Evolutionary conservation across 2,888 invertebrate genomes (phyloP), one percentile per base, ranked within the genome.

Genomic region (Myathropa florea): DNA sequence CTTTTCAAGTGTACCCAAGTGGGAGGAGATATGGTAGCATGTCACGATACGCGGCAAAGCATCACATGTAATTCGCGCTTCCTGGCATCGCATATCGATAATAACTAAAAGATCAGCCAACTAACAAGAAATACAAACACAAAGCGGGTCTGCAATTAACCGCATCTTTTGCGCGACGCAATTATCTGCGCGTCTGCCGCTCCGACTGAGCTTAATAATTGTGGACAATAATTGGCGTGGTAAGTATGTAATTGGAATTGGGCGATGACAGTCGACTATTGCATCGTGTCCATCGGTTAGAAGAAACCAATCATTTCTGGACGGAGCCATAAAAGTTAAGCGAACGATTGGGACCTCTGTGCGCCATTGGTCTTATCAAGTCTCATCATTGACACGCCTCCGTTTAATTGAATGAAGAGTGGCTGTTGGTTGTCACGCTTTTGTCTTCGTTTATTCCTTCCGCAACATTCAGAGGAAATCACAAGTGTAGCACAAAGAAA

Each of bases 101-200:
- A 82, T 76, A 75, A 75, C 68, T 61, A 76, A 82, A 64, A 76
- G 75, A 76, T 82, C 81, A 70, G 28, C 53, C 68, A 67, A 65
- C 39, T 76, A 68, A 80, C 70, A 75, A 75, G 75, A 63, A 81
- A 36, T 21, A 63, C 39, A 24, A 64, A 23, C 57, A 61, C 73
- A 39, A 64, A 64, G 68, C 28, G 14, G 18, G 59, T 46, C 30
- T 57, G 67, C 68, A 82, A 70, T 70, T 82, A 75, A 46, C 64
- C 76, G n/a, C 59, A 61, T 36, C 59, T 59, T 10, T 55, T 23
- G 39, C 28, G 23, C 55, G 28, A 59, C 65, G 68, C 57, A 70
- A 82, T 76, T 82, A 70, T 65, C 64, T 46, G 70, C 63, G 76
- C 64, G 71, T 72, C 61, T 71, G 28, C 65, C 23, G 6, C 39